A percentile compares a stretch with the other conserved stretches of the same genome.
Evolutionary conservation across 2,888 invertebrate genomes (phyloP).

Genomic region (Conus canariensis): DNA sequence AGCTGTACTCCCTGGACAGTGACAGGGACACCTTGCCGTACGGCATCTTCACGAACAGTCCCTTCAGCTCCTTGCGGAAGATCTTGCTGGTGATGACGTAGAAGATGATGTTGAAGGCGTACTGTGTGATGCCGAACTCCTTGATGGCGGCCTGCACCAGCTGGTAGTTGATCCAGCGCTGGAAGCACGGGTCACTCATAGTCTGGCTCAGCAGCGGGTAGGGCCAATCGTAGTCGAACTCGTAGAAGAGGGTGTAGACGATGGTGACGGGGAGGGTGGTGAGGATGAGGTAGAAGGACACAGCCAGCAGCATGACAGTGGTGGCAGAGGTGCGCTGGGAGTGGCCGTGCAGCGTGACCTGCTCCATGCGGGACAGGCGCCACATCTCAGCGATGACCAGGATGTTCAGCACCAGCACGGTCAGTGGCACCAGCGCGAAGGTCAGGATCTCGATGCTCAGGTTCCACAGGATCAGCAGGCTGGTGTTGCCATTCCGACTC

Average conservation of each 20-base stretch:
- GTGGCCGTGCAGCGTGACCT: conserved; percentile 45
- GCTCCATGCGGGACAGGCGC: conserved; percentile 64
- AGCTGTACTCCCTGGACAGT: conserved; percentile 63
- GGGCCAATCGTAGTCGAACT: conserved; percentile 51
- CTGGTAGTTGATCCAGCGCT: conserved; percentile 66
- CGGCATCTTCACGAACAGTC: conserved; percentile 56
- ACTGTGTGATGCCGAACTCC: conserved; percentile 76
- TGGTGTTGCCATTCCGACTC: conserved; percentile 59
- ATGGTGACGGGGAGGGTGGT: conserved; percentile 76
- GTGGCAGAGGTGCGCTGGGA: conserved; percentile 71
- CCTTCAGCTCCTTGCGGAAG: conserved; percentile 73
- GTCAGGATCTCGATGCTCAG: conserved; percentile 75
- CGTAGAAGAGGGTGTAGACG: conserved; percentile 67
- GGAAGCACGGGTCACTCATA: conserved; percentile 62
- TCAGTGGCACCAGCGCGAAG: conserved; percentile 75
- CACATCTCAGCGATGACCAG: conserved; percentile 75
- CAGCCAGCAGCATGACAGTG: conserved; percentile 76
- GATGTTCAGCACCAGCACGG: conserved; percentile 76
- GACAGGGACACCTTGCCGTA: conserved; percentile 57
- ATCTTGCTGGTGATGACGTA: conserved; percentile 76
- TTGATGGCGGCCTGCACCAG: conserved; percentile 66
- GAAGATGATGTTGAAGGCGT: conserved; percentile 77
- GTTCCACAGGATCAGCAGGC: conserved; percentile 75
- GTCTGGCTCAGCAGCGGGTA: conserved; percentile 53
- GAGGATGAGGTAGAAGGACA: conserved; percentile 76